These are phyloP conservation scores for Mormyrus hasselquistii DNA, from an alignment of 2,797 vertebrate species.

Conservation along the genomic window DNA sequence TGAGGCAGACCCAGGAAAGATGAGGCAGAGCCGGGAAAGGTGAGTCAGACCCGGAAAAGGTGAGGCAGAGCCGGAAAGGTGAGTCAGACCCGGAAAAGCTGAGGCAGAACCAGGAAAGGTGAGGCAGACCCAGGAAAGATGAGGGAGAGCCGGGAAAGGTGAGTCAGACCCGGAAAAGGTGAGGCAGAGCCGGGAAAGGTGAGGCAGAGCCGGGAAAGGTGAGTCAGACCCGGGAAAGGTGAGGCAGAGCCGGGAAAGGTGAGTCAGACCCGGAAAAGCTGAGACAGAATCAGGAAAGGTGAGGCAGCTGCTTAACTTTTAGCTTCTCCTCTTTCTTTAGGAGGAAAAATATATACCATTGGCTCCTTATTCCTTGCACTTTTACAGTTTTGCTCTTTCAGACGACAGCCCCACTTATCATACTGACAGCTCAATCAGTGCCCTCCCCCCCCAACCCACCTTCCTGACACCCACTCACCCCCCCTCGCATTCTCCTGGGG, in stretches of 20 bases:
- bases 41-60: neutral
- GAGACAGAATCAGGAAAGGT: neutral
- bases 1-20: neutral
- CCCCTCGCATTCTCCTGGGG: neutral
- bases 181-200: neutral
- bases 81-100: neutral
- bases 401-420: constrained; percentile 72
- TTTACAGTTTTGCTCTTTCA: neutral
- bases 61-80: neutral
- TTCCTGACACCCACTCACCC: neutral
- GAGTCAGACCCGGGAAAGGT: neutral
- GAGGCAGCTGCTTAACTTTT: neutral
- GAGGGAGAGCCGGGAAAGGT: neutral
- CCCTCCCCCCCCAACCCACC: constrained; percentile 29
- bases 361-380: neutral
- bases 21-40: neutral
- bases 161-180: neutral
- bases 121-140: neutral
- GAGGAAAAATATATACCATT: neutral
- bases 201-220: neutral
- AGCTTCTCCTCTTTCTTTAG: neutral
- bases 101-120: neutral
- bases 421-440: constrained; percentile 77
- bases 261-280: neutral
- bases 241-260: neutral